Evolutionary conservation across 2,113 vertebrate genomes (phyloP).

Genomic region (Upupa epops): DNA sequence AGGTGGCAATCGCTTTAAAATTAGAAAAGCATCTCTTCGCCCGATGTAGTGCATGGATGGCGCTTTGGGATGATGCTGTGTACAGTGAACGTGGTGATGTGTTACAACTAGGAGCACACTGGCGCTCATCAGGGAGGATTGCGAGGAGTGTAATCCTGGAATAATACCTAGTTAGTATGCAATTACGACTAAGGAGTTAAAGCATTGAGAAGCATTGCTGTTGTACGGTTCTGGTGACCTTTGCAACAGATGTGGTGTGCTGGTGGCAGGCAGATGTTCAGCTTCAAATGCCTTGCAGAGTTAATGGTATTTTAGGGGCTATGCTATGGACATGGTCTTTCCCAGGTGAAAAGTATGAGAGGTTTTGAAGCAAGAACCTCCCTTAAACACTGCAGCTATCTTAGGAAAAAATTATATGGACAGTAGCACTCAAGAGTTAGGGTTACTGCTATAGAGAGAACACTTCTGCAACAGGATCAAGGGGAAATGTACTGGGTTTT

Average conservation of each 20-base stretch:
- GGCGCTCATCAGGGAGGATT: neutral
- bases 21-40: neutral
- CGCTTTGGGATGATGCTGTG: neutral
- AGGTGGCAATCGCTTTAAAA: neutral
- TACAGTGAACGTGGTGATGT: neutral
- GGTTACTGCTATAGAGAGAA: accelerated
- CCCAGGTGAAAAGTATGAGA: neutral
- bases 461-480: accelerated
- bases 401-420: neutral
- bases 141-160: neutral
- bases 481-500: neutral
- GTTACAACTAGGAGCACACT: neutral
- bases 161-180: neutral
- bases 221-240: neutral
- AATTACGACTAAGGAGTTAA: neutral
- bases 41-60: accelerated
- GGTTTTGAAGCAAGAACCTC: neutral
- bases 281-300: neutral
- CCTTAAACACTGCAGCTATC: neutral
- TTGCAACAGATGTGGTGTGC: neutral
- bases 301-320: neutral
- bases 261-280: neutral
- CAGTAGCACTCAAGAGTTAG: neutral
- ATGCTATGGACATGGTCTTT: neutral
- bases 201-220: neutral